Conservation (phyloP, 2,797 vertebrate genomes). For the Ptychobarbus kaznakovi region DNA sequence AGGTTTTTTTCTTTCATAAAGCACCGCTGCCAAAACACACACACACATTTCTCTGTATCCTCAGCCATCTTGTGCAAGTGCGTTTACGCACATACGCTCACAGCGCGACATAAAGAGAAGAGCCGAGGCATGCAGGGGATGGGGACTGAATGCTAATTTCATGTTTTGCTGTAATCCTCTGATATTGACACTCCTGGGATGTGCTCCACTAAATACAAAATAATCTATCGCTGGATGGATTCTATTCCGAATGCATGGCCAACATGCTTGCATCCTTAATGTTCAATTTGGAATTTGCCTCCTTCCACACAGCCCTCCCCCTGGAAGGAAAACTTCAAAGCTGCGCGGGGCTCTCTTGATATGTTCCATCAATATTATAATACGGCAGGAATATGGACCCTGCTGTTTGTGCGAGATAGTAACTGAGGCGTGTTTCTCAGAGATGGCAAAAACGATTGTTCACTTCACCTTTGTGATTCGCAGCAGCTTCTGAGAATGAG, state of each 20-base stretch:
- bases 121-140: conserved; percentile 77
- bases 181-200: conserved; percentile 87
- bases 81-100: conserved; percentile 54
- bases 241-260: conserved; percentile 80
- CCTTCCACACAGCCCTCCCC: conserved; percentile 66
- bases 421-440: conserved; percentile 71
- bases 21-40: not conserved
- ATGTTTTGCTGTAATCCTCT: conserved; percentile 86
- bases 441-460: conserved; percentile 56
- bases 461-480: conserved; percentile 32
- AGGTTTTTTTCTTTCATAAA: not conserved
- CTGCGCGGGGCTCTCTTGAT: conserved; percentile 78
- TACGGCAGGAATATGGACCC: conserved; percentile 81
- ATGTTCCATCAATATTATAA: conserved; percentile 86
- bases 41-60: conserved; percentile 1
- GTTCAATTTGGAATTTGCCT: conserved; percentile 84
- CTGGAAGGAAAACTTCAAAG: conserved; percentile 84
- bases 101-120: conserved; percentile 67
- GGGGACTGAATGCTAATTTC: conserved; percentile 85
- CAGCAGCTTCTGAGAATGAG: conserved; percentile 32
- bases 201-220: conserved; percentile 86
- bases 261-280: conserved; percentile 82
- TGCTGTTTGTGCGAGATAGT: conserved; percentile 80
- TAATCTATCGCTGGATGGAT: conserved; percentile 85
- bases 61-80: conserved; percentile 41